Evolutionary conservation across 2,888 invertebrate species (phyloP).

Genomic region (Mechanitis mazaeus): DNA sequence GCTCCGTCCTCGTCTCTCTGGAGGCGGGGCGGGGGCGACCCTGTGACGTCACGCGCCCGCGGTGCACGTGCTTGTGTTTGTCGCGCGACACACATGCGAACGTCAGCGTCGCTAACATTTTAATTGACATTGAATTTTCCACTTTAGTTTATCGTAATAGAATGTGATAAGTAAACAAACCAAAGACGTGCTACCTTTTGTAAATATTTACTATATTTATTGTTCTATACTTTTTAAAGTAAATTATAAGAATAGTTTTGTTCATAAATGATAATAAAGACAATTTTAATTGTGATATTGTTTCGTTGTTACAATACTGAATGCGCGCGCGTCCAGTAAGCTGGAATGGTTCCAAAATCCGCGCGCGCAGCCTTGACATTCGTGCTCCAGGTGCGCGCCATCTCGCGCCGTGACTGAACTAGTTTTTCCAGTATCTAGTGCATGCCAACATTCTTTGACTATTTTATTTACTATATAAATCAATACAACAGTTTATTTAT

Average conservation of each 20-base stretch:
- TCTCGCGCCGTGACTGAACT: slow-evolving; percentile 36
- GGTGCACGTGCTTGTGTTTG: slow-evolving; percentile 74
- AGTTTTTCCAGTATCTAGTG: slow-evolving; percentile 47
- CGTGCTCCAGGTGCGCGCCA: slow-evolving; percentile 63
- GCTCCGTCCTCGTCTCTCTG: slow-evolving; percentile 46
- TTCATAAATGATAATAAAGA: too few species aligned
- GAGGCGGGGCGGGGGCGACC: slow-evolving; percentile 60
- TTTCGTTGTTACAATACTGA: slow-evolving; percentile 17
- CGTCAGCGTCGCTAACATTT: slow-evolving; percentile 41
- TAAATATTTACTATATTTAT: slow-evolving; percentile 4
- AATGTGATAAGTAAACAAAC: slow-evolving; percentile 31
- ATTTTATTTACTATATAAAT: slow-evolving; percentile 18
- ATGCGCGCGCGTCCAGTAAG: slow-evolving; percentile 37
- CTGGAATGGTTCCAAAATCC: slow-evolving; percentile 64
- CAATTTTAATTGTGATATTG: neutral
- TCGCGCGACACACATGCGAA: slow-evolving; percentile 66
- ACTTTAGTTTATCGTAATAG: slow-evolving; percentile 35
- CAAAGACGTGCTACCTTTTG: slow-evolving; percentile 8
- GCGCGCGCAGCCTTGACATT: slow-evolving; percentile 68
- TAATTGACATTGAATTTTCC: slow-evolving; percentile 50
- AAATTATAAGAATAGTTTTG: too few species aligned
- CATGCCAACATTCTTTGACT: slow-evolving; percentile 33
- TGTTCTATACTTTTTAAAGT: neutral
- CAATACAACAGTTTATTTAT: slow-evolving; percentile 1
- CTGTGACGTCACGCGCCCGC: slow-evolving; percentile 58